These are phyloP conservation scores for Branchinecta lynchi DNA, from an alignment of 1,140 invertebrate species.

Conservation along the genomic window DNA sequence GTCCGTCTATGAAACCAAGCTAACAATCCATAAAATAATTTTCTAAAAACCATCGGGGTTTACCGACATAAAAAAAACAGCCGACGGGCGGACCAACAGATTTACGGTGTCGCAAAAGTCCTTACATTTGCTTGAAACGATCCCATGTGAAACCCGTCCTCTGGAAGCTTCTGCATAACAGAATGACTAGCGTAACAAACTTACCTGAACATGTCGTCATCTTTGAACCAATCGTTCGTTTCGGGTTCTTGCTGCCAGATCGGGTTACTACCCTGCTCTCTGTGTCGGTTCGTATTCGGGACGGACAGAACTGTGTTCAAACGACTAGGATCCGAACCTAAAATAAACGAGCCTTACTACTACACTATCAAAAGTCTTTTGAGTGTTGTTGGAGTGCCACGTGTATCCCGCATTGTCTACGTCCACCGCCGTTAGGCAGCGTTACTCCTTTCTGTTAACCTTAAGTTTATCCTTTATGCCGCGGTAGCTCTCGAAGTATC, in stretches of 20 bases:
- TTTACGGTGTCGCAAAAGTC: neutral
- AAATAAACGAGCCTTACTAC: neutral
- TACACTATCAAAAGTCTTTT: neutral
- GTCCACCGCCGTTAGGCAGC: too few species aligned
- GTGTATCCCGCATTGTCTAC: neutral
- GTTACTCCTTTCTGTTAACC: too few species aligned
- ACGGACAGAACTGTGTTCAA: slow-evolving; percentile 45
- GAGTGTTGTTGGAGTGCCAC: neutral
- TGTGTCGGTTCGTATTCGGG: slow-evolving; percentile 87
- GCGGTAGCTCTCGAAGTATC: too few species aligned
- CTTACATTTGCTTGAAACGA: neutral
- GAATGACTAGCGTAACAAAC: neutral
- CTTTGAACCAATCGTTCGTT: slow-evolving; percentile 78
- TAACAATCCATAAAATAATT: neutral
- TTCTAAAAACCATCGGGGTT: neutral
- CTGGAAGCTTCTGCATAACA: too few species aligned
- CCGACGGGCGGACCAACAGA: neutral
- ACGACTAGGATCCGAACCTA: slow-evolving; percentile 49
- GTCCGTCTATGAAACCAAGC: neutral
- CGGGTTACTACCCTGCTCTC: slow-evolving; percentile 80
- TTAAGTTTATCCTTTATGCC: too few species aligned
- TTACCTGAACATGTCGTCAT: slow-evolving; percentile 41
- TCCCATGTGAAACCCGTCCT: neutral
- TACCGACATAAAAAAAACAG: neutral
- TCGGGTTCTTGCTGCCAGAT: slow-evolving; percentile 89